These are phyloP conservation scores for Saiga tatarica DNA, from an alignment of 2,113 vertebrate genomes.

Conservation along the genomic window DNA sequence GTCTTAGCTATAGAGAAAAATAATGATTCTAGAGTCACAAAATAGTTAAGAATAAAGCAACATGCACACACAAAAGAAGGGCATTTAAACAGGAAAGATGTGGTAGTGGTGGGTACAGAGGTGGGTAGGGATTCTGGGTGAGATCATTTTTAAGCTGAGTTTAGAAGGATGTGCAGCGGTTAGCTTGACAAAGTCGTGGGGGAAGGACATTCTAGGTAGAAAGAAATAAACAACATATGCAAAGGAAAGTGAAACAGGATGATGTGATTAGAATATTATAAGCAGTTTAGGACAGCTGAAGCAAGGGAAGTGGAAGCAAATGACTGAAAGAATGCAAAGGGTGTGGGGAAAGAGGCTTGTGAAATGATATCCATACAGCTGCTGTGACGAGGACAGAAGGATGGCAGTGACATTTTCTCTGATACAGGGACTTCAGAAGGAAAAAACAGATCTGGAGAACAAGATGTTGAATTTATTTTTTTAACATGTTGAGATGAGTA, in stretches of 20 bases:
- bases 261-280: neutral
- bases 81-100: neutral
- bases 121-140: neutral
- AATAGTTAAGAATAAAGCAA: neutral
- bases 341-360: neutral
- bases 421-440: neutral
- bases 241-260: neutral
- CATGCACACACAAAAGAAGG: neutral
- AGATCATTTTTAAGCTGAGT: neutral
- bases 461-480: slow-evolving; percentile 16
- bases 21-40: neutral
- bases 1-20: neutral
- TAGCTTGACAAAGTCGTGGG: neutral
- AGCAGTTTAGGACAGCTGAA: neutral
- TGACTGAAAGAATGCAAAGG: neutral
- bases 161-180: neutral
- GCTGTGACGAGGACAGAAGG: neutral
- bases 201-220: neutral
- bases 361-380: neutral
- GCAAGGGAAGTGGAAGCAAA: neutral
- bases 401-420: neutral
- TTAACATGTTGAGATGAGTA: neutral
- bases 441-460: neutral
- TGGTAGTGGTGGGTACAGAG: neutral
- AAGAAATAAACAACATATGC: neutral